Evolutionary conservation across 2,888 invertebrate genomes (phyloP), one percentile per base, ranked within the genome.

Genomic region (Apotomis turbidana): DNA sequence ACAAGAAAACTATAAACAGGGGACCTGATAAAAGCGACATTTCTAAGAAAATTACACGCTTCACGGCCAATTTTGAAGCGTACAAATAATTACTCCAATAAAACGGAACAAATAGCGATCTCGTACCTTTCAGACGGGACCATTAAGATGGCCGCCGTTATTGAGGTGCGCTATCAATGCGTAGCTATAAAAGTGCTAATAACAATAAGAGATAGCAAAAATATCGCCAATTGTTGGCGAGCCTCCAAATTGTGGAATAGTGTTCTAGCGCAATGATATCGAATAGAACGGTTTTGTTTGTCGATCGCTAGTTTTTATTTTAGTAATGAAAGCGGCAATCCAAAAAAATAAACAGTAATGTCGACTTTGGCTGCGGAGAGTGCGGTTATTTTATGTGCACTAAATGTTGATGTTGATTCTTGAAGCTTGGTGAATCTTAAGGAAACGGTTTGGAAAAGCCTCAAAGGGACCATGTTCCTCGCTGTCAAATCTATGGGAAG

Each of bases 141-240:
- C 66, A 67, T 71, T 71, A 66, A 58, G 66, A 57, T 66, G 46
- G 9, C 27, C 27, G 64, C n/a, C 46, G 61, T 61, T 69, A 69
- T 69, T 61, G 68, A 69, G 61, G 60, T 68, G 38, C 49, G 57
- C 49, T 62, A 60, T 67, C 71, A 61, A 71, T 71, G 66, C 60
- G 66, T 71, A 36, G 38, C 60, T 52, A 76, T 79, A 79, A 82
- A 80, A 77, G 72, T 51, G 71, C 76, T 74, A 79, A 80, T 78
- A 80, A 80, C 79, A 78, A 77, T 80, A 77, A 78, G 62, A 81
- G 76, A 81, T 76, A 76, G 75, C 74, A 74, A 78, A 82, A 81
- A 80, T 76, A 79, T 75, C 70, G 61, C 72, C 60, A 71, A 67
- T 76, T 76, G 60, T 80, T 85, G 84, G 85, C 78, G 46, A 52